phyloP scores from a whole-genome alignment of 2,888 invertebrate genomes.

The Entomobrya multifasciata region DNA sequence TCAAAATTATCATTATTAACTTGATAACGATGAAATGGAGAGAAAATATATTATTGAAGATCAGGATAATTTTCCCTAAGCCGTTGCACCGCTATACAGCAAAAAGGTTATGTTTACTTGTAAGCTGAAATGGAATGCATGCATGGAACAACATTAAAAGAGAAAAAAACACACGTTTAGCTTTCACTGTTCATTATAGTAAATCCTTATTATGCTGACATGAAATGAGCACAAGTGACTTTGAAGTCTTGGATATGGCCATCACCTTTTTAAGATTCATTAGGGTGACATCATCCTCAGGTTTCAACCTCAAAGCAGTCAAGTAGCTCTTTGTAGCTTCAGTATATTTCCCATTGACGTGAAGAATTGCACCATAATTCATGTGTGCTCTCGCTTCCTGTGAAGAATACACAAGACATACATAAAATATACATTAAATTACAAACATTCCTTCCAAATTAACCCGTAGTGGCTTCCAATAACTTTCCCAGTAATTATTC shows the following conservation, averaged over 20 bases:
- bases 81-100: constrained; percentile 45
- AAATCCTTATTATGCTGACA: constrained; percentile 60
- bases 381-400: constrained; percentile 95
- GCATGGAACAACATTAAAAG: constrained; percentile 36
- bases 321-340: constrained; percentile 94
- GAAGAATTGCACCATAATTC: constrained; percentile 96
- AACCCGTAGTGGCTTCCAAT: constrained; percentile 45
- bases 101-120: constrained; percentile 50
- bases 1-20: not conserved
- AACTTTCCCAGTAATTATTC: constrained; percentile 24
- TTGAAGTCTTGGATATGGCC: constrained; percentile 69
- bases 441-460: constrained; percentile 38
- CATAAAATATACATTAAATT: not conserved
- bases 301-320: constrained; percentile 91
- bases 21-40: constrained; percentile 32
- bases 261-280: constrained; percentile 90
- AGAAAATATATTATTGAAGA: constrained; percentile 30
- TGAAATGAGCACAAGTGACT: constrained; percentile 65
- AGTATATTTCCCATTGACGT: constrained; percentile 93
- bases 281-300: constrained; percentile 92
- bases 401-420: constrained; percentile 28
- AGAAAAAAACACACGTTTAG: constrained; percentile 19
- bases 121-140: constrained; percentile 45
- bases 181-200: constrained; percentile 19
- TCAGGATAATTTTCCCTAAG: constrained; percentile 24